phyloP scores from a whole-genome alignment of 2,888 invertebrate species.

The Xylocampa areola region DNA sequence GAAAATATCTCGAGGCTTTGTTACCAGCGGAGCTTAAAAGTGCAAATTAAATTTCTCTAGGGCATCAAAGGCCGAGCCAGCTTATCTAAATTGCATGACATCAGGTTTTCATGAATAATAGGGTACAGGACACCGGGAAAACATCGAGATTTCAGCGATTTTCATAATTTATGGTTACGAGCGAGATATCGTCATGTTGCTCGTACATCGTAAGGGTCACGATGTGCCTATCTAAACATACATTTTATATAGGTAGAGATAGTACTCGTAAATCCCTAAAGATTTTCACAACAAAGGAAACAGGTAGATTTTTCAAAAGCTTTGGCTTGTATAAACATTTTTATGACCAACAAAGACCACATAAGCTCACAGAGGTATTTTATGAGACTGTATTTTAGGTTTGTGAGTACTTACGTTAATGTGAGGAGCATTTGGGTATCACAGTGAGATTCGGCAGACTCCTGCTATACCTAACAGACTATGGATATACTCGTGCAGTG shows the following conservation, averaged over 20 bases:
- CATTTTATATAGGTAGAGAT: too few relatives aligned
- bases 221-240: slow-evolving; percentile 8
- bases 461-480: too few relatives aligned
- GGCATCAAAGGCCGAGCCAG: slow-evolving; percentile 67
- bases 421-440: slow-evolving; percentile 10
- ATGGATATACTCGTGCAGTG: too few relatives aligned
- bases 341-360: slow-evolving; percentile 17
- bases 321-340: slow-evolving; percentile 7
- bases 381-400: slow-evolving; percentile 24
- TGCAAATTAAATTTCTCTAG: slow-evolving; percentile 80
- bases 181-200: slow-evolving; percentile 20
- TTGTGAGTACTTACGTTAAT: slow-evolving; percentile 5
- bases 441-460: not conserved
- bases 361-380: slow-evolving; percentile 29
- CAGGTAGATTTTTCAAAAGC: slow-evolving; percentile 16
- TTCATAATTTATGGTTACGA: slow-evolving; percentile 51
- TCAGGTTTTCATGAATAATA: slow-evolving; percentile 78
- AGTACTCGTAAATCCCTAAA: slow-evolving; percentile 21
- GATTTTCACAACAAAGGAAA: slow-evolving; percentile 29
- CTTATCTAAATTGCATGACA: slow-evolving; percentile 80
- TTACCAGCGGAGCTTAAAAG: slow-evolving; percentile 70
- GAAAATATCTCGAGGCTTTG: slow-evolving; percentile 62
- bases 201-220: slow-evolving; percentile 13
- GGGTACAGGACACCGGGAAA: slow-evolving; percentile 51
- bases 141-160: slow-evolving; percentile 54